Evolutionary conservation across 2,113 vertebrate genomes (phyloP).

Genomic region (Lates calcarifer): DNA sequence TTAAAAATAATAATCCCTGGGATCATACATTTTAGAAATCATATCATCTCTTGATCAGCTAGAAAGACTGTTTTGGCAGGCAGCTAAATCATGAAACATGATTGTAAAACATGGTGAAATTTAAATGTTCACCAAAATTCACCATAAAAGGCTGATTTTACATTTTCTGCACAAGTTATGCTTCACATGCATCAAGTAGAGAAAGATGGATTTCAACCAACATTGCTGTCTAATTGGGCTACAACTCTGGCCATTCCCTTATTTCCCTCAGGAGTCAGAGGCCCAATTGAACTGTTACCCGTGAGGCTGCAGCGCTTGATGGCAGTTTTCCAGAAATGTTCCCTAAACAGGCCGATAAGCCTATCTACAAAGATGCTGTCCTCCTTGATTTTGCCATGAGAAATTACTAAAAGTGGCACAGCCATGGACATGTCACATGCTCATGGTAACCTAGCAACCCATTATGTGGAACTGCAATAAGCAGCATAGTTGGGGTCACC

Average conservation of each 20-base stretch:
- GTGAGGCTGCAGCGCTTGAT: slow-evolving; percentile 74
- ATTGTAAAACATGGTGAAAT: slow-evolving; percentile 2
- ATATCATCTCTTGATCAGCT: background rate
- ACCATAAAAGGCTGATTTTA: slow-evolving; percentile 5
- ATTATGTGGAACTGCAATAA: slow-evolving; percentile 57
- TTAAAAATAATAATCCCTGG: background rate
- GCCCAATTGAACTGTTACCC: slow-evolving; percentile 74
- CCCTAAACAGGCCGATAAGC: slow-evolving; percentile 83
- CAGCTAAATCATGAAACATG: slow-evolving; percentile 20
- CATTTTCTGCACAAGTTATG: slow-evolving; percentile 25
- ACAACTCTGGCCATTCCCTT: slow-evolving; percentile 15
- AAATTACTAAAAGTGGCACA: slow-evolving; percentile 40
- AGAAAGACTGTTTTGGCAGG: background rate
- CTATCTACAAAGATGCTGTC: slow-evolving; percentile 80
- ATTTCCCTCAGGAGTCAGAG: slow-evolving; percentile 34
- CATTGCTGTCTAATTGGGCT: slow-evolving; percentile 39
- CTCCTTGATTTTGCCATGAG: no score
- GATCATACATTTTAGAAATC: background rate
- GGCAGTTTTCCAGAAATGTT: slow-evolving; percentile 84
- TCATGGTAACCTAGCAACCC: slow-evolving; percentile 86
- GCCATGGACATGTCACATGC: slow-evolving; percentile 77
- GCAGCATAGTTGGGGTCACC: background rate
- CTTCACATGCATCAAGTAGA: slow-evolving; percentile 23
- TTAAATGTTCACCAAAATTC: background rate
- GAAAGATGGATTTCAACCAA: slow-evolving; percentile 40